A percentile compares a stretch with the other conserved stretches of the same genome.
phyloP scores from a whole-genome alignment of 1,140 invertebrate species.

The Drosophila lacertosa region DNA sequence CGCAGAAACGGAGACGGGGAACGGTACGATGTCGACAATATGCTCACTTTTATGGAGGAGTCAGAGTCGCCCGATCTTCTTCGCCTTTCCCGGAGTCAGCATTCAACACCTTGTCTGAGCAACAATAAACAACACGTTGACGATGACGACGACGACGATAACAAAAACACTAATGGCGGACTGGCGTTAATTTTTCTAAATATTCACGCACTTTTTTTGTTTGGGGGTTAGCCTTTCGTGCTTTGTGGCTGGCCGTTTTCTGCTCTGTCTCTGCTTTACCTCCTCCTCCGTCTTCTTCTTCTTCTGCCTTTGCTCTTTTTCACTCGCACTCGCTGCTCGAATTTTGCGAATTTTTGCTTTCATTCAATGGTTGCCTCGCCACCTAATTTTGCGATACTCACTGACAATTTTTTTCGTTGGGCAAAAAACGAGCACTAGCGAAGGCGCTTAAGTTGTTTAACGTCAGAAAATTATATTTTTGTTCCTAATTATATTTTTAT shows the following conservation, averaged over 20 bases:
- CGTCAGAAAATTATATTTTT: slow-evolving; percentile 42
- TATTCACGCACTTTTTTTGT: slow-evolving; percentile 60
- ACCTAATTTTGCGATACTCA: slow-evolving; percentile 22
- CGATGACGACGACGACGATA: slow-evolving; percentile 36
- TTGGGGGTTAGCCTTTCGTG: slow-evolving; percentile 57
- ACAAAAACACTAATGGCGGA: slow-evolving; percentile 55
- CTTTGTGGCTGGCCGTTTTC: slow-evolving; percentile 56
- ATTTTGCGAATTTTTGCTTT: slow-evolving; percentile 52
- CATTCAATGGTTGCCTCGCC: slow-evolving; percentile 44
- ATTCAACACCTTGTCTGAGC: slow-evolving; percentile 45
- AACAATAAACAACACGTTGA: slow-evolving; percentile 41
- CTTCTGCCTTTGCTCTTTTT: slow-evolving; percentile 51
- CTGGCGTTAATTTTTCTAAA: slow-evolving; percentile 60
- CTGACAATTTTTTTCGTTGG: slow-evolving; percentile 22
- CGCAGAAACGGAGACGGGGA: slow-evolving; percentile 26
- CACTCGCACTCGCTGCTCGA: slow-evolving; percentile 49
- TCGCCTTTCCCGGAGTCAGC: slow-evolving; percentile 38
- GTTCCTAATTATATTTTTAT: slow-evolving; percentile 53
- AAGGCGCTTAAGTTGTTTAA: slow-evolving; percentile 39
- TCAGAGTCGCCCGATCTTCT: slow-evolving; percentile 43
- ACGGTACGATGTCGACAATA: slow-evolving; percentile 49
- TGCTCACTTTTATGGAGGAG: slow-evolving; percentile 47
- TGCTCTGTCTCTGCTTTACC: slow-evolving; percentile 42
- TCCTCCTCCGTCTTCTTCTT: slow-evolving; percentile 37
- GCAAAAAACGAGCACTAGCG: slow-evolving; percentile 35